Evolutionary conservation across 2,888 invertebrate species (phyloP), one percentile per base, ranked within the genome.

Genomic region (Stegana nigrithorax): DNA sequence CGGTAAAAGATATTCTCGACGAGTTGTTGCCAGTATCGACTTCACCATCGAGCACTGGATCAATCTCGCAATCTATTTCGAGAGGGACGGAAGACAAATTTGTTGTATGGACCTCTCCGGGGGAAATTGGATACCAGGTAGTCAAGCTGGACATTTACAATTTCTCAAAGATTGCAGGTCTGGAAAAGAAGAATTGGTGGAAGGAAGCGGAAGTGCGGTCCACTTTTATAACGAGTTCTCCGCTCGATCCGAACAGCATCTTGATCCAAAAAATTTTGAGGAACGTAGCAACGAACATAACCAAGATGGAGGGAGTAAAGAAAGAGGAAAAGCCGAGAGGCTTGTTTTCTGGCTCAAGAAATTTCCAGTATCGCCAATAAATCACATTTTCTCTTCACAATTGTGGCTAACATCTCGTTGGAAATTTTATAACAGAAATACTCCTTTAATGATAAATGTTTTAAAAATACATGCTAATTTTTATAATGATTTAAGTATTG

Each of bases 61-160:
- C 10, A 66, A 63, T 68, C 12, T 60, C 19, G 3, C 63, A 66
- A 59, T 68, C 60, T 66, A 62, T 68, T 39, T 63, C 14, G 58
- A 64, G 63, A 63, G 57, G 29, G 60, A 59, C 19, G 2, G 17
- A 32, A 29, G 60, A 36, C 10, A 45, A 6, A 50, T 42, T 6
- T 10, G 47, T 21, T 36, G 36, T 42, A 17, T 45, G 56, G 59
- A 64, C 56, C 29, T 62, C 64, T 58, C 67, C 67, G 14, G 62
- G 59, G 19, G 64, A 67, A 67, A 47, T 26, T 67, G 64, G 64
- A 8, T 63, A 2, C 47, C 62, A 65, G 32, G 60, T 67, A 2
- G 60, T 65, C 39, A 65, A 67, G 19, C 36, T 64, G 12, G 51
- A 51, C 25, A 25, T 51, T 5, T 51, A 47, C 47, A 12, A 47